Evolutionary conservation across 1,140 invertebrate species (phyloP), one percentile per base, ranked within the genome.

Genomic region (Gonatopus flavifemur): DNA sequence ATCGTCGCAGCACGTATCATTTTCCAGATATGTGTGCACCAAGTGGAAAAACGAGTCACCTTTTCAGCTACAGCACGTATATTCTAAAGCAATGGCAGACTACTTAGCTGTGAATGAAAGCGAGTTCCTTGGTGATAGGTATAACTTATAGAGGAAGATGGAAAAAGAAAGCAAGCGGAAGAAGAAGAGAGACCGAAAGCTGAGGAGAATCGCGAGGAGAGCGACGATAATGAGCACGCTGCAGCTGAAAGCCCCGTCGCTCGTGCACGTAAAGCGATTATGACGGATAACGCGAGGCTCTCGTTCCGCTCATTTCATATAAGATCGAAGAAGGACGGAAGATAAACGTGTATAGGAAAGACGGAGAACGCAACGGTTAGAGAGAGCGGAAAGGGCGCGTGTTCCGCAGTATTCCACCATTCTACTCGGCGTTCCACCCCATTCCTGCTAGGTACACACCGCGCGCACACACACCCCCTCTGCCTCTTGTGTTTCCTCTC

Each of bases 401-500:
- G 56, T 64, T 59, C 57, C 56, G 59, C 57, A 53, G 54, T 65
- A 62, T 66, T 65, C 64, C 66, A 64, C 58, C 67, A 66, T 66
- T 59, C 58, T 60, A 52, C n/a, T n/a, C 50, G 53, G 55, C 55
- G 65, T 64, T 67, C 57, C 64, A 64, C 65, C 66, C 59, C 59
- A 67, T 66, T 69, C 62, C 62, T 65, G 67, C 35, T 63, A 62
- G 57, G 41, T 65, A 66, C 57, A 45, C 38, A 59, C 56, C 60
- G 65, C 66, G 63, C 64, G n/a, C n/a, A n/a, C n/a, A n/a, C n/a
- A n/a, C n/a, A 51, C 63, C 64, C 63, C 66, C 59, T 45, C 53
- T 61, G 52, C 55, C 48, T 52, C 30, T 10, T 38, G 58, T 65
- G 63, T 71, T 72, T 73, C 69, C 69, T 74, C 72, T 72, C 71